These are phyloP conservation scores for Akabosia matsudoensis DNA, from an alignment of 1,140 invertebrate genomes.

Conservation along the genomic window DNA sequence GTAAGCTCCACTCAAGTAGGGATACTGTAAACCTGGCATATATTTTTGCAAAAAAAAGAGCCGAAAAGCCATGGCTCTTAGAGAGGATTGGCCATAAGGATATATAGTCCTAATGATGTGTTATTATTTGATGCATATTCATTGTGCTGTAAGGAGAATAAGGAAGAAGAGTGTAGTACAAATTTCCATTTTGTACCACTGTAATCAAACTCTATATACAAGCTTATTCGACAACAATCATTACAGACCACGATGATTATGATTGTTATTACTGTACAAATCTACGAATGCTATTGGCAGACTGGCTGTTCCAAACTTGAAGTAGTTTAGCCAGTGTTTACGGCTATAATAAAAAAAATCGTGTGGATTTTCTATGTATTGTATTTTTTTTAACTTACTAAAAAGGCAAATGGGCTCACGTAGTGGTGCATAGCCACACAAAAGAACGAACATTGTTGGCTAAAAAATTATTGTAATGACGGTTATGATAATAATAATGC, in stretches of 20 bases:
- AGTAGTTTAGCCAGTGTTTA: background rate
- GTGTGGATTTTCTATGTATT: background rate
- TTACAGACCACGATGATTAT: too few species aligned
- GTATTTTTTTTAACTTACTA: background rate
- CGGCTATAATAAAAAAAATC: conserved; percentile 7
- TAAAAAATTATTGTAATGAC: background rate
- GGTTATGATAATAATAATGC: conserved; percentile 1
- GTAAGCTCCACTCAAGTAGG: too few species aligned
- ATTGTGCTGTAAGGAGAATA: background rate
- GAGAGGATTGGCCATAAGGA: background rate
- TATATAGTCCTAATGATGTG: background rate
- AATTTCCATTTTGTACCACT: conserved; percentile 17
- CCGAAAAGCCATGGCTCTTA: background rate
- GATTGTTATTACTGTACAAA: background rate
- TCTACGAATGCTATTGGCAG: background rate
- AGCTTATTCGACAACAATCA: background rate
- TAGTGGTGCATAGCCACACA: background rate
- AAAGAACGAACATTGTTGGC: background rate
- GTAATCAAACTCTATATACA: background rate
- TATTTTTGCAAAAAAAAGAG: background rate
- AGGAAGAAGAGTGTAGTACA: conserved; percentile 35
- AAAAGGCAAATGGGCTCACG: conserved; percentile 10
- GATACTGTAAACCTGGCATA: too few species aligned
- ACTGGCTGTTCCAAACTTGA: background rate
- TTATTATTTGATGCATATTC: background rate